Conservation (phyloP, 2,113 vertebrate genomes). For the Rhinoderma darwinii region DNA sequence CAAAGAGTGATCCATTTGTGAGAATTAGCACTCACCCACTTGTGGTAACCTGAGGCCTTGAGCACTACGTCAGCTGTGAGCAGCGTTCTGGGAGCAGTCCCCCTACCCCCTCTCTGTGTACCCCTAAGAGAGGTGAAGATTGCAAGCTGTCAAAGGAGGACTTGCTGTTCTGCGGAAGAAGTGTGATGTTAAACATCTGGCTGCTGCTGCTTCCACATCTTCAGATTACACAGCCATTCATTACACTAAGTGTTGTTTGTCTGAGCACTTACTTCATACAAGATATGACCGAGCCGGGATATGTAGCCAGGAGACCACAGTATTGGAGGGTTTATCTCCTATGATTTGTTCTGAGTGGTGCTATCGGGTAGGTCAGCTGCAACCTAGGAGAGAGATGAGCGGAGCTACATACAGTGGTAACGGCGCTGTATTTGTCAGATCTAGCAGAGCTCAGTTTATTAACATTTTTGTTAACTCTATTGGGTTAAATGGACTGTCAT, state of each 20-base stretch:
- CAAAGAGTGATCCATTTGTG: not conserved
- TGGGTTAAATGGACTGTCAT: not conserved
- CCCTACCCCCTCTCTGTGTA: not conserved
- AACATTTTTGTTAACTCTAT: not conserved
- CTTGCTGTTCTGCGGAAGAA: slow-evolving; percentile 6
- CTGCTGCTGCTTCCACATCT: slow-evolving; percentile 36
- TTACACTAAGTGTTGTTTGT: slow-evolving; percentile 36
- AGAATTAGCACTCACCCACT: slow-evolving; percentile 18
- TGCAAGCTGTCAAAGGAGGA: slow-evolving; percentile 36
- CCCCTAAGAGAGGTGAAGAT: slow-evolving; percentile 44
- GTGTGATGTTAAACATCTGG: slow-evolving; percentile 56
- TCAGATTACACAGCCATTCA: slow-evolving; percentile 55
- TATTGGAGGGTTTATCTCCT: slow-evolving; percentile 22
- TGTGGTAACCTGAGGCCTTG: slow-evolving; percentile 5
- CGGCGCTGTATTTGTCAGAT: not conserved
- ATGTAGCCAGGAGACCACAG: slow-evolving; percentile 1
- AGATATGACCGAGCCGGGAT: slow-evolving; percentile 1
- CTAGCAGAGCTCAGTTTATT: not conserved
- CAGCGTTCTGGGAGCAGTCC: not conserved
- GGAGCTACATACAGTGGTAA: not conserved
- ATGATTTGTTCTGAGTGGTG: slow-evolving; percentile 41
- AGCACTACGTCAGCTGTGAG: not conserved
- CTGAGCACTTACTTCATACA: not conserved
- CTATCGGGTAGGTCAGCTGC: slow-evolving; percentile 22
- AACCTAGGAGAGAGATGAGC: not conserved